These are phyloP conservation scores for Adoxophyes honmai DNA, from an alignment of 1,140 invertebrate species.

Conservation along the genomic window DNA sequence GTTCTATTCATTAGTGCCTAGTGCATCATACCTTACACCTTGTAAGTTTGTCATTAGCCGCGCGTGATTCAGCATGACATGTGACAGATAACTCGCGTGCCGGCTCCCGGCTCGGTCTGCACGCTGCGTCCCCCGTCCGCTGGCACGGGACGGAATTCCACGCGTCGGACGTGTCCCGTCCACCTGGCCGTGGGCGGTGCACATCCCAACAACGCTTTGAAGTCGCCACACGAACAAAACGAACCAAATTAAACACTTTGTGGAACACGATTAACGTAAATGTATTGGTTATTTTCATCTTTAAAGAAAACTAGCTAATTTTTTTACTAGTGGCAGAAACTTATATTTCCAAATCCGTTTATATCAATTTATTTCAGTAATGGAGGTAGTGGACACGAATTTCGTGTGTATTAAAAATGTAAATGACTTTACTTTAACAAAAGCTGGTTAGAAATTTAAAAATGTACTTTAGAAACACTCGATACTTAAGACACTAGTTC, in stretches of 20 bases:
- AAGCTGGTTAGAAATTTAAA: no score
- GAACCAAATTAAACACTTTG: slow-evolving; percentile 20
- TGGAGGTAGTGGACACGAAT: no score
- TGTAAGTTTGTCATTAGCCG: slow-evolving; percentile 11
- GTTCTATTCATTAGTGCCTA: no score
- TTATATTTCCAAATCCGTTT: no score
- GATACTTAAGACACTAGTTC: no score
- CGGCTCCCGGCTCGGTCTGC: slow-evolving; percentile 37
- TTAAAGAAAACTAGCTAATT: no score
- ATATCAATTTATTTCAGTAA: no score
- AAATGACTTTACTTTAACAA: no score
- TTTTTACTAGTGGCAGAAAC: no score
- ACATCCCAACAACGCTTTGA: slow-evolving; percentile 36
- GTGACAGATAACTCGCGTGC: slow-evolving; percentile 32
- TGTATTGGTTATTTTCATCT: background rate
- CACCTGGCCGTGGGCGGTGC: slow-evolving; percentile 54
- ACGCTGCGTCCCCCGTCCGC: slow-evolving; percentile 30
- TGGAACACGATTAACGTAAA: slow-evolving; percentile 35
- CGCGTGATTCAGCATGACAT: slow-evolving; percentile 17
- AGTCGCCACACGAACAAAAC: slow-evolving; percentile 27
- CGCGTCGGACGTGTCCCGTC: slow-evolving; percentile 45
- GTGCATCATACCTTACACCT: background rate
- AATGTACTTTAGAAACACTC: no score
- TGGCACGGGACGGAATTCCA: slow-evolving; percentile 41
- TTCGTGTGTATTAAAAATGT: no score